phyloP scores from a whole-genome alignment of 2,888 invertebrate species.

The Eupithecia dodoneata region DNA sequence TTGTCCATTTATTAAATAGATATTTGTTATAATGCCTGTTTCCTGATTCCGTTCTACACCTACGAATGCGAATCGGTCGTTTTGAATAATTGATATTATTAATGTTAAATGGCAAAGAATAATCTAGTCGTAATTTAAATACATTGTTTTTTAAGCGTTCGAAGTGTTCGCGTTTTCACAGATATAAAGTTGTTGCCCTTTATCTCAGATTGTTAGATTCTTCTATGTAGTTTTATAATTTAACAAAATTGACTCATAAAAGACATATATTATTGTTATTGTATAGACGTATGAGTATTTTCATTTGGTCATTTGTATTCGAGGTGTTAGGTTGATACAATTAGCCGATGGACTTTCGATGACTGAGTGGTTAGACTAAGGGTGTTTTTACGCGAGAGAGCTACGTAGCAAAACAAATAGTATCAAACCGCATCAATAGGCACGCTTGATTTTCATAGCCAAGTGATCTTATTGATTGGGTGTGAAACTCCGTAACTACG shows the following conservation, averaged over 20 bases:
- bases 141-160: conserved; percentile 60
- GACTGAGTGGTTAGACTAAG: conserved; percentile 70
- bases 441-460: background rate
- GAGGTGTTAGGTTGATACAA: conserved; percentile 76
- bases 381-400: background rate
- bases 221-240: conserved; percentile 78
- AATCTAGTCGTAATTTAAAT: conserved; percentile 61
- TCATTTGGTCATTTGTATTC: conserved; percentile 74
- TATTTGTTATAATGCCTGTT: conserved; percentile 48
- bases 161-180: conserved; percentile 61
- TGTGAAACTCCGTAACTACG: background rate
- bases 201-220: conserved; percentile 76
- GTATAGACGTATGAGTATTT: conserved; percentile 76
- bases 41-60: conserved; percentile 54
- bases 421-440: background rate
- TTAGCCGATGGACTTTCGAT: conserved; percentile 83
- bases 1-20: conserved; percentile 51
- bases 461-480: background rate
- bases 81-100: conserved; percentile 69
- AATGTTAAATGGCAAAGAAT: conserved; percentile 65
- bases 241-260: conserved; percentile 71
- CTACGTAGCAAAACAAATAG: background rate
- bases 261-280: conserved; percentile 77
- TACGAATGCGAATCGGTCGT: conserved; percentile 55
- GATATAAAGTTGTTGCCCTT: conserved; percentile 70